Conservation (phyloP, 2,113 vertebrate genomes). For the Mungos mungo region DNA sequence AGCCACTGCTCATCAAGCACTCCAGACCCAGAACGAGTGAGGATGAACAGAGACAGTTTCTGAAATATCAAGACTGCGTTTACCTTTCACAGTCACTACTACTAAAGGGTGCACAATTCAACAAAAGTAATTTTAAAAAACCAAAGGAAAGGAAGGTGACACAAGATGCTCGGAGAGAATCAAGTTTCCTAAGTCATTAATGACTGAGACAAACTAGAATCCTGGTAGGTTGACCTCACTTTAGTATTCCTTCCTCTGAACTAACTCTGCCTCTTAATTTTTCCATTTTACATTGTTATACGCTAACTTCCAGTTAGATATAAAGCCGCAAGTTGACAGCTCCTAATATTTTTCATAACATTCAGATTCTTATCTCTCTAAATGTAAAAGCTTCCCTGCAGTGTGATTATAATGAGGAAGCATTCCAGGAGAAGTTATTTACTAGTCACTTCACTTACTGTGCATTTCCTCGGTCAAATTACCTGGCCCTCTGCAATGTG, state of each 20-base stretch:
- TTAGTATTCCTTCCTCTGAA: constrained; percentile 38
- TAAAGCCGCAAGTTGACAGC: constrained; percentile 12
- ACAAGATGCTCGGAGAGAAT: background rate
- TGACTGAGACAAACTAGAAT: background rate
- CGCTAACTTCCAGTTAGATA: constrained; percentile 8
- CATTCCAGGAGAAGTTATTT: background rate
- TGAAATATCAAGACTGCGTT: background rate
- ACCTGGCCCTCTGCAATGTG: background rate
- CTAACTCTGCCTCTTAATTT: background rate
- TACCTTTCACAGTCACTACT: background rate
- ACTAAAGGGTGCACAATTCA: background rate
- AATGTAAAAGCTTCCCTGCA: background rate
- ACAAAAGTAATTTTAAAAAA: background rate
- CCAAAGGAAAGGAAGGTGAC: background rate
- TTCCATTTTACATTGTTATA: background rate
- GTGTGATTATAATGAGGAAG: background rate
- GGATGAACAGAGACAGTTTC: background rate
- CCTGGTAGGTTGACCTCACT: background rate
- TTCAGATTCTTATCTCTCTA: background rate
- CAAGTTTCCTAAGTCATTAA: background rate
- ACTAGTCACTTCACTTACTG: background rate
- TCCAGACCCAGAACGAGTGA: background rate
- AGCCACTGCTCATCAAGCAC: background rate
- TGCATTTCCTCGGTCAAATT: background rate
- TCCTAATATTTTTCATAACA: background rate